A percentile compares a stretch with the other conserved stretches of the same genome.
phyloP scores from a whole-genome alignment of 1,140 invertebrate genomes.

The Aporrectodea caliginosa region DNA sequence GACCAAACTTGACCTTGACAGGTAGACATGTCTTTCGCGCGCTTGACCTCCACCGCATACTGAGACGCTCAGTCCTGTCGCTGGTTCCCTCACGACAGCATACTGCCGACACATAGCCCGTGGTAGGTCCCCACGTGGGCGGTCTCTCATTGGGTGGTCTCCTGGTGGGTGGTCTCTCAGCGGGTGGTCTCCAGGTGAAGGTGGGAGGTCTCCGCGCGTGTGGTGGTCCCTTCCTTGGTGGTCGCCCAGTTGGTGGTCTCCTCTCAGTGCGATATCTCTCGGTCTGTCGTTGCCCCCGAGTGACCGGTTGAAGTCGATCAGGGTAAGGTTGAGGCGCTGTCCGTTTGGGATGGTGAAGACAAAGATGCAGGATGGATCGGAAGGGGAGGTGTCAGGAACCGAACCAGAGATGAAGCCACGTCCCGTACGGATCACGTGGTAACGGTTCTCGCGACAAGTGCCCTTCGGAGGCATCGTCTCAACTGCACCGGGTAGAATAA shows the following conservation, averaged over 20 bases:
- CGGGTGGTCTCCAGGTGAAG: background rate
- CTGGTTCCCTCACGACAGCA: background rate
- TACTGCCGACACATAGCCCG: background rate
- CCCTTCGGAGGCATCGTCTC: background rate
- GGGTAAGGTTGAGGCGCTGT: conserved; percentile 6
- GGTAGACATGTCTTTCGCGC: background rate
- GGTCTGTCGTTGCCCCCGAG: background rate
- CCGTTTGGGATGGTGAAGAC: conserved; percentile 1
- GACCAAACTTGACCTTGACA: background rate
- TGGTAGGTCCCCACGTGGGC: background rate
- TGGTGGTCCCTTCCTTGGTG: background rate
- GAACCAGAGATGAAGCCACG: background rate
- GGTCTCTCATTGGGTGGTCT: background rate
- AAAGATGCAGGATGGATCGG: background rate
- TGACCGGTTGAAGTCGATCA: background rate
- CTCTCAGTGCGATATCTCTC: background rate
- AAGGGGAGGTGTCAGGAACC: background rate
- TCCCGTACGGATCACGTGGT: background rate
- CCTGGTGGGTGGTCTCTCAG: background rate
- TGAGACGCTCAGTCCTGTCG: background rate
- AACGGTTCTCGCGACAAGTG: background rate
- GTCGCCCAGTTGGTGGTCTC: background rate
- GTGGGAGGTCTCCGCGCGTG: background rate
- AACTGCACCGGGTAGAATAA: background rate
- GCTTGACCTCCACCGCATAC: background rate